These are phyloP conservation scores for Melanotaenia boesemani DNA, from an alignment of 2,797 vertebrate genomes.

Conservation along the genomic window DNA sequence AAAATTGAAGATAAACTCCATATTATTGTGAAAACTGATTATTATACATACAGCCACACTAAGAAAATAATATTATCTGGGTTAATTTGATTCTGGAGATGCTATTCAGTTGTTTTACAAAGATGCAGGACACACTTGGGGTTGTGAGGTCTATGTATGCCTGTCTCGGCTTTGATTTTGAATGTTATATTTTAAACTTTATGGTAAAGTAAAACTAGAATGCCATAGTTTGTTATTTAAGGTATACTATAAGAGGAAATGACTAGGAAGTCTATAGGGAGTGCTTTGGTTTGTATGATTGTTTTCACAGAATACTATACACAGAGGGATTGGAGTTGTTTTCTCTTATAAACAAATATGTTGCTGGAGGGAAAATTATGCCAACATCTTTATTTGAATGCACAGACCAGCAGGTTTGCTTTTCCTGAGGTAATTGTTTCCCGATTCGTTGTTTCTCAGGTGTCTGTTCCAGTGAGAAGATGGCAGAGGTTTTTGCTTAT, in stretches of 20 bases:
- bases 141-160: not conserved
- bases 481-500: conserved; percentile 89
- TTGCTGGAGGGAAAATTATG: not conserved
- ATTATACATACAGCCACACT: too few species aligned
- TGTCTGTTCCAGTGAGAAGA: conserved; percentile 71
- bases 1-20: too few species aligned
- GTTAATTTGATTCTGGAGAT: not conserved
- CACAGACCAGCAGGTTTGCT: not conserved
- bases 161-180: not conserved
- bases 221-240: too few species aligned
- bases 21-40: too few species aligned
- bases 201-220: too few species aligned
- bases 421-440: not conserved
- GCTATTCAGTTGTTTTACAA: not conserved
- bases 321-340: conserved; percentile 19
- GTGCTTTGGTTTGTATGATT: too few species aligned
- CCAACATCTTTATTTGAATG: conserved; percentile 15
- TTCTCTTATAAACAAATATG: conserved; percentile 26
- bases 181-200: not conserved
- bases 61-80: too few species aligned
- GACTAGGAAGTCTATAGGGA: too few species aligned
- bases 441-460: conserved; percentile 55
- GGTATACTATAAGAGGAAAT: too few species aligned
- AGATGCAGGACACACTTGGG: not conserved
- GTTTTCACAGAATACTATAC: not conserved